Evolutionary conservation across 1,140 invertebrate species (phyloP), one percentile per base, ranked within the genome.

Genomic region (Apocrypta bakeri): DNA sequence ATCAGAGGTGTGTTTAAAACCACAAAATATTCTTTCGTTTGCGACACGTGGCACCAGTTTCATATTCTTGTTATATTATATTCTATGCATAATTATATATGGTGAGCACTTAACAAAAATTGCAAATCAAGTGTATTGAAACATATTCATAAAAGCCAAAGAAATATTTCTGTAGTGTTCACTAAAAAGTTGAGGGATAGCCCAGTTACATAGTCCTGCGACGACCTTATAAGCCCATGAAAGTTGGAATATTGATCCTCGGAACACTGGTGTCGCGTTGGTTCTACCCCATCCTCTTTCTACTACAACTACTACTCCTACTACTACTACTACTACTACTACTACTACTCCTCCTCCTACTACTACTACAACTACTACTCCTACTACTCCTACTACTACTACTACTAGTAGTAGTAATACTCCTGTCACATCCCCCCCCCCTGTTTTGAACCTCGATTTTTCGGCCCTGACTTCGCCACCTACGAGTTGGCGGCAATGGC

Each of bases 161-260:
- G n/a, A n/a, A n/a, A n/a, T n/a, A n/a, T n/a, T n/a, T n/a, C n/a
- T n/a, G n/a, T n/a, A n/a, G n/a, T n/a, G n/a, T n/a, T n/a, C n/a
- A n/a, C n/a, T n/a, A n/a, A n/a, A n/a, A n/a, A n/a, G n/a, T n/a
- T n/a, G n/a, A n/a, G n/a, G n/a, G n/a, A 81, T 86, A 86, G 71
- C 85, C 83, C 87, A 88, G 87, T 88, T 83, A 79, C 76, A 83
- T 40, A 68, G 81, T 83, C 74, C 31, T 83, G 82, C 76, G 77
- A 76, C 71, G 77, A 33, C 71, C 75, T 79, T 56, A 48, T 79
- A 33, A 73, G 82, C 68, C 68, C 68, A 37, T 76, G 72, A 73
- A 82, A 75, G 17, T 74, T 40, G 24, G 25, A 66, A 63, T 75
- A 82, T 82, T 71, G 81, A 82, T 76, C 72, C 31, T 78, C 83